A percentile compares a stretch with the other conserved stretches of the same genome.
phyloP scores from a whole-genome alignment of 1,140 invertebrate genomes.

The Panonychus citri region DNA sequence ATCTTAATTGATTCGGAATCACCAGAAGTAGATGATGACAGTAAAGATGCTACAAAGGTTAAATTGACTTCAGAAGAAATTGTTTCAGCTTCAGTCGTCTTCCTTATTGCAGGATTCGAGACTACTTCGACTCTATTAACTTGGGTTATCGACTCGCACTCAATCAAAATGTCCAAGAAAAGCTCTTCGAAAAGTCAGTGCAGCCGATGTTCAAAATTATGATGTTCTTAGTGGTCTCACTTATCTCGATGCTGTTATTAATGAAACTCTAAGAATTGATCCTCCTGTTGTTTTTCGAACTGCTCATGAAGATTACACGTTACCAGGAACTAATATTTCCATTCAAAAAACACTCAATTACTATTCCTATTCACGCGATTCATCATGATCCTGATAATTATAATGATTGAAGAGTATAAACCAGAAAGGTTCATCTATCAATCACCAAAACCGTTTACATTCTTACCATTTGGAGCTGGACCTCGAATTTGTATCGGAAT shows the following conservation, averaged over 20 bases:
- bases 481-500: conserved; percentile 30
- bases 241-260: conserved; percentile 22
- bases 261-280: conserved; percentile 22
- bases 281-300: conserved; percentile 12
- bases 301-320: neutral
- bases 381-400: conserved; percentile 14
- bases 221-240: conserved; percentile 2
- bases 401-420: conserved; percentile 13
- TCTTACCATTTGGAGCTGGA: conserved; percentile 36
- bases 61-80: conserved; percentile 17
- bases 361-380: conserved; percentile 13
- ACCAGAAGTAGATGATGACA: neutral
- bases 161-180: conserved; percentile 22
- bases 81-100: conserved; percentile 24
- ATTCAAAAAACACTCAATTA: neutral
- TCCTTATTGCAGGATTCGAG: conserved; percentile 26
- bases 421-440: conserved; percentile 8
- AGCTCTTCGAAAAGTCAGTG: conserved; percentile 23
- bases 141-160: conserved; percentile 15
- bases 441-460: conserved; percentile 33
- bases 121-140: conserved; percentile 27
- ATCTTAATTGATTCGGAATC: conserved; percentile 11
- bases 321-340: neutral
- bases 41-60: neutral
- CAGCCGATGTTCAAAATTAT: conserved; percentile 2